Evolutionary conservation across 2,113 vertebrate genomes (phyloP).

Genomic region (Hyaena hyaena): DNA sequence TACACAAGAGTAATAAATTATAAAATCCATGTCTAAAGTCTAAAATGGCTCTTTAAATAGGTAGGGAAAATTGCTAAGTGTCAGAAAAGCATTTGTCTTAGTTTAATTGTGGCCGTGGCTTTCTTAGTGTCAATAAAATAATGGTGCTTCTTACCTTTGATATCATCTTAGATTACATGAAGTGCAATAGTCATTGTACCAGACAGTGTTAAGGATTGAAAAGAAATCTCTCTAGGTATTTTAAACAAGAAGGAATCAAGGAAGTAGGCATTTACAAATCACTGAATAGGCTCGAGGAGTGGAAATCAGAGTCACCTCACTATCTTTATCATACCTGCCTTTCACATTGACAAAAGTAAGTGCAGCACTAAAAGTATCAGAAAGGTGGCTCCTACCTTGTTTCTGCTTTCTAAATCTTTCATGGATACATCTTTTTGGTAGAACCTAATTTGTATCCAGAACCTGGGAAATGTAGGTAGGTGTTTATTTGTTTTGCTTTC

Average conservation of each 20-base stretch:
- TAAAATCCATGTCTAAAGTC: background rate
- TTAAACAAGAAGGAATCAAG: background rate
- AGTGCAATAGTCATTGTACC: background rate
- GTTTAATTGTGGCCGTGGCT: background rate
- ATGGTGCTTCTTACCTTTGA: background rate
- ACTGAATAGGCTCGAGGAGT: background rate
- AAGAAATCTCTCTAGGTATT: background rate
- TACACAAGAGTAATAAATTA: background rate
- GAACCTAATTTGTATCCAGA: background rate
- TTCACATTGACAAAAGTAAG: background rate
- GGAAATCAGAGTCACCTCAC: background rate
- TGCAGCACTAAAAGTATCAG: background rate
- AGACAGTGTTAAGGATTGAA: background rate
- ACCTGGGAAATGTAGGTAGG: background rate
- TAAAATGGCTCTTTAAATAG: background rate
- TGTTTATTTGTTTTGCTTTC: background rate
- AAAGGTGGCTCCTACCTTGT: background rate
- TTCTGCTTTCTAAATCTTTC: background rate
- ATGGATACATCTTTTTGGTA: background rate
- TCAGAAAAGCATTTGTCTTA: background rate
- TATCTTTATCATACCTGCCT: background rate
- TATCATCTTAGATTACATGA: background rate
- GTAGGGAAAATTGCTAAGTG: background rate
- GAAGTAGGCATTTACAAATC: background rate
- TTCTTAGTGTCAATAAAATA: slow-evolving; percentile 6